These are phyloP conservation scores for Zhuqinia jingwanae DNA, from an alignment of 2,888 invertebrate species.

Conservation along the genomic window DNA sequence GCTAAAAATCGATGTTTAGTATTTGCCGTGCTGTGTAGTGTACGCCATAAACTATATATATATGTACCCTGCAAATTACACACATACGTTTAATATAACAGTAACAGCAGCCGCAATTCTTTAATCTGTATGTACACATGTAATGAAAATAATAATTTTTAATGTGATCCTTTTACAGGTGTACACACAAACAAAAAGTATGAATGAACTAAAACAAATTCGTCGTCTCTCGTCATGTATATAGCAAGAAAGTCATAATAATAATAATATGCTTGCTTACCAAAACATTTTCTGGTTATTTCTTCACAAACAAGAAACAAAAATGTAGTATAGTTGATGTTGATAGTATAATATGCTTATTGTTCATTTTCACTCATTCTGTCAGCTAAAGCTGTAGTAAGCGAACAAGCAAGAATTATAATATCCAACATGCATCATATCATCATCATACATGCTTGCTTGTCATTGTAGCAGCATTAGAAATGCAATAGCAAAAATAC, in stretches of 20 bases:
- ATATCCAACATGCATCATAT: too few species aligned
- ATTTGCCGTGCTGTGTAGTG: too few species aligned
- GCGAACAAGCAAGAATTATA: not conserved
- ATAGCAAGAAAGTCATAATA: not conserved
- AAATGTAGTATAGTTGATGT: not conserved
- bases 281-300: not conserved
- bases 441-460: too few species aligned
- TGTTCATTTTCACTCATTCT: conserved; percentile 38
- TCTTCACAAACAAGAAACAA: not conserved
- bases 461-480: too few species aligned
- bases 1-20: too few species aligned
- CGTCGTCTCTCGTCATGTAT: not conserved
- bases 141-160: not conserved
- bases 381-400: not conserved
- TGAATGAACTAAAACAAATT: not conserved
- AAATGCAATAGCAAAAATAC: conserved; percentile 12
- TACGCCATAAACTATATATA: too few species aligned
- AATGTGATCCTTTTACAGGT: not conserved
- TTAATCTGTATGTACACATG: too few species aligned
- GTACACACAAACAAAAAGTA: not conserved
- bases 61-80: too few species aligned
- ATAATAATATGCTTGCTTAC: too few species aligned
- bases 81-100: too few species aligned
- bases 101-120: too few species aligned
- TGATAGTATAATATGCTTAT: conserved; percentile 5